Evolutionary conservation across 2,113 vertebrate species (phyloP), one percentile per base, ranked within the genome.

Genomic region (Pteruthius melanotis): DNA sequence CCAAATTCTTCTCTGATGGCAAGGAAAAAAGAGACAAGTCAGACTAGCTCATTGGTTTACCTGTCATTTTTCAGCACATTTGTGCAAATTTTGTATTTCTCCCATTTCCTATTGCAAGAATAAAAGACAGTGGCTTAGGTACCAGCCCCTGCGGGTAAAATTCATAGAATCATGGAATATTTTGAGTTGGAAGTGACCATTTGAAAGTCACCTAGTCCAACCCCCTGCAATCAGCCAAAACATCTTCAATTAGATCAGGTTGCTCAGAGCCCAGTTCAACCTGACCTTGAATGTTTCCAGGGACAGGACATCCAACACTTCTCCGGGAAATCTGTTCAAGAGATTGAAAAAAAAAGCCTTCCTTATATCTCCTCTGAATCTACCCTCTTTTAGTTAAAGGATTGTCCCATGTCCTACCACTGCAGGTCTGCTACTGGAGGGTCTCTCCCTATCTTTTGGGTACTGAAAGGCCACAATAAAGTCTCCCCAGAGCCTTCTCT

Each of bases 191-290:
- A 72, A 72, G 12, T 10, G 4, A 60, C 16, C 5, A 45, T 53
- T 39, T 40, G 74, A 24, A 74, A 2, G 10, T 53, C 22, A 19
- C 10, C 5, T 33, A n/a, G 31, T 72, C 44, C 39, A 66, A 39
- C 1, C 1, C 3, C 3, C 24, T 18, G 7, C 11, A 37, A 31
- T 39, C 4, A 45, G 39, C 3, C 14, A 8, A 12, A 13, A 54
- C 26, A 64, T 22, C 57, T 83, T 71, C 42, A 68, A 45, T 10
- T 28, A 22, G 6, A 63, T 27, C n/a, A 71, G 4, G 3, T 23
- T 61, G 6, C 47, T 68, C 44, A 50, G 20, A 49, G 8, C 7
- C 39, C 22, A 0, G 0, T 54, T 31, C 31, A 44, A 19, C 16
- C 15, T 39, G 63, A 80, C 14, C 35, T 37, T 64, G 11, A 54